Percentiles rank a stretch among this genome's conserved stretches.
These are phyloP conservation scores for human DNA, from an alignment of 2,113 vertebrate species.

Conservation along the genomic window DNA sequence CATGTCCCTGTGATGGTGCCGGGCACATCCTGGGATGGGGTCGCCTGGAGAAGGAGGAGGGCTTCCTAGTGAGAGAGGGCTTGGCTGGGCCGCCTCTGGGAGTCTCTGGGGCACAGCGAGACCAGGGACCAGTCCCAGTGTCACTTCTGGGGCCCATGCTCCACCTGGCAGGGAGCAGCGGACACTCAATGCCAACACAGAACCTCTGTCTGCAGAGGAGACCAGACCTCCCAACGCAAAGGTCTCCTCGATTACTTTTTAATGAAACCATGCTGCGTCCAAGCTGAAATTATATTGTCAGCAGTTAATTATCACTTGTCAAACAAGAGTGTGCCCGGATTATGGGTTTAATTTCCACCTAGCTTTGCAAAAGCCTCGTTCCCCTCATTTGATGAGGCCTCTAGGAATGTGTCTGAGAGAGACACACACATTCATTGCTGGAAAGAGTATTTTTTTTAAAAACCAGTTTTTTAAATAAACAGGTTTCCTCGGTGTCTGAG, in stretches of 20 bases:
- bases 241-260: slow-evolving; percentile 62
- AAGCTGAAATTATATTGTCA: slow-evolving; percentile 75
- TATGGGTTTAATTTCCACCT: slow-evolving; percentile 62
- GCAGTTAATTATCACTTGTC: slow-evolving; percentile 86
- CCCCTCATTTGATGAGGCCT: not conserved
- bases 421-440: not conserved
- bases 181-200: not conserved
- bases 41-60: fast-evolving
- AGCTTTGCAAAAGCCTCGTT: slow-evolving; percentile 16
- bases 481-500: slow-evolving; percentile 32
- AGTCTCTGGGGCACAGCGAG: not conserved
- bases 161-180: not conserved
- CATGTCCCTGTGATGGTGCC: not conserved
- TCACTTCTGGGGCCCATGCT: not conserved
- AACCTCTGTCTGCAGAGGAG: not conserved
- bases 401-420: not conserved
- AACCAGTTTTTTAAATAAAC: slow-evolving; percentile 41
- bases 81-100: not conserved
- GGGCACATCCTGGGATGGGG: not conserved
- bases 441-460: not conserved
- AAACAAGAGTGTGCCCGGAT: slow-evolving; percentile 48
- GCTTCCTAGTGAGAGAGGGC: not conserved
- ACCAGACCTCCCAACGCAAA: not conserved
- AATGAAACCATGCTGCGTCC: slow-evolving; percentile 70
- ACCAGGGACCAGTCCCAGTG: not conserved